Evolutionary conservation across 1,140 invertebrate genomes (phyloP), one percentile per base, ranked within the genome.

Genomic region (Sitophilus oryzae): DNA sequence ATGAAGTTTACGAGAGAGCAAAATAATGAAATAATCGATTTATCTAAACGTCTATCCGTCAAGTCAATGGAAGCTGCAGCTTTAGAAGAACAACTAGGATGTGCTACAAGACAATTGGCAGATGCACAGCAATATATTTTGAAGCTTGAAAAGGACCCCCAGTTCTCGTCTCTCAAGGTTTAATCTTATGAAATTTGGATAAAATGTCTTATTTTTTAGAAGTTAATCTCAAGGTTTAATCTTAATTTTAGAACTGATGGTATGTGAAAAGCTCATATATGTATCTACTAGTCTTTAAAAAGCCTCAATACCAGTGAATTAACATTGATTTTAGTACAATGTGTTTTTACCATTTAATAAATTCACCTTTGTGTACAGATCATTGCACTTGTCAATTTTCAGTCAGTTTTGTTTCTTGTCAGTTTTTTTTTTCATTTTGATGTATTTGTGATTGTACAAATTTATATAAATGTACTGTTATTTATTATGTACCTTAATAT

Each of bases 11-110:
- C 86, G n/a, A 81, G 82, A 43, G 83, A 88, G 67, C 77, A 84
- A 63, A 79, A 82, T 58, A 62, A 68, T 52, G 90, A 94, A 71
- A 88, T 96, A 63, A 74, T 91, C 16, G 89, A 89, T 11, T 76
- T 96, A 41, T 91, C 89, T 1, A 87, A 93, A 59, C 89, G 92
- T 65, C 92, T 94, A 72, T 93, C 91, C 1, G 82, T 89, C 8
- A 95, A 94, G 70, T 94, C 92, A 73, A 81, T 94, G 40, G 91
- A 95, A 71, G 88, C 89, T 10, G 88, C 90, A 0, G 82, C 86
- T 16, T 71, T 93, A 35, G 89, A 93, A 66, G 90, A 93, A 70
- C 84, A 90, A 67, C 77, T 93, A 18, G 82, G 85, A 44, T 73
- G 78, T 21, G 77, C 88, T 46, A 85, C 81, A n/a, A 82, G 84